A percentile compares a stretch with the other conserved stretches of the same genome.
These are phyloP conservation scores for Delia radicum DNA, from an alignment of 1,140 invertebrate species.

Conservation along the genomic window DNA sequence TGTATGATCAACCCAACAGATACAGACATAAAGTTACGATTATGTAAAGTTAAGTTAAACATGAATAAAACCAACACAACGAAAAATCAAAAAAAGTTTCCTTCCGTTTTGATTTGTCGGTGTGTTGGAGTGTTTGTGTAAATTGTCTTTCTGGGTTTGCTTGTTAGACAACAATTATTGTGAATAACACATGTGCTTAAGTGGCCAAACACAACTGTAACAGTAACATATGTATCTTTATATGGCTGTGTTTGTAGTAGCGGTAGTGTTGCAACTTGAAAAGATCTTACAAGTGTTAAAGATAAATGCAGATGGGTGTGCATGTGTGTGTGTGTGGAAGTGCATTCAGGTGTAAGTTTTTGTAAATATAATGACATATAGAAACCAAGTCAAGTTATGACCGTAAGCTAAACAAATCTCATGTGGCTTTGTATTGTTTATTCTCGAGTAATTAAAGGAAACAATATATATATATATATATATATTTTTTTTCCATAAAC, in stretches of 20 bases:
- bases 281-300: neutral
- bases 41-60: neutral
- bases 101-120: neutral
- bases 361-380: neutral
- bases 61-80: neutral
- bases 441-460: neutral
- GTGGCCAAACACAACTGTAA: neutral
- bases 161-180: neutral
- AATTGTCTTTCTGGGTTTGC: no score
- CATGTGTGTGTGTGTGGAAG: neutral
- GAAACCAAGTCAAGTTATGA: slow-evolving; percentile 4
- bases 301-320: neutral
- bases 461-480: no score
- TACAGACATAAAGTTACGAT: neutral
- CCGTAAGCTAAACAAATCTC: neutral
- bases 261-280: neutral
- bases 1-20: no score
- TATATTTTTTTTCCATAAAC: no score
- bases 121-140: neutral
- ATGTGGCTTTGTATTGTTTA: neutral
- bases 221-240: neutral
- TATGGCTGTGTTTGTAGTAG: no score
- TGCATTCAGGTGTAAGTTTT: neutral
- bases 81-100: no score
- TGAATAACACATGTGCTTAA: neutral